These are phyloP conservation scores for Oceanodroma tethys DNA, from an alignment of 2,113 vertebrate genomes.

Conservation along the genomic window DNA sequence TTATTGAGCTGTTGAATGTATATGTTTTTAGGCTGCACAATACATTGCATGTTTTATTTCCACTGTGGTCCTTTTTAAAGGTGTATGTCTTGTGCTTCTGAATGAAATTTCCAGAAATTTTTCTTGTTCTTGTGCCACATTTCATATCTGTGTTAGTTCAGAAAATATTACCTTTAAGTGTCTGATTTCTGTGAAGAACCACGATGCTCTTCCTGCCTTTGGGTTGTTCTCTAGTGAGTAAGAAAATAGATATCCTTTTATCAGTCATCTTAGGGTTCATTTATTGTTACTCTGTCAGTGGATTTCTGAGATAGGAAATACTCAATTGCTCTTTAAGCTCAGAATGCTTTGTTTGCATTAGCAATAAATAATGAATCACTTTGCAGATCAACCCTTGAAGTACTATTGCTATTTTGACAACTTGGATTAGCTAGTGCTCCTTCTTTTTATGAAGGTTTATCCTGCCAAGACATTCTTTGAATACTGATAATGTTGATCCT, in stretches of 20 bases:
- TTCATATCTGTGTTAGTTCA: background rate
- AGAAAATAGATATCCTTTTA: background rate
- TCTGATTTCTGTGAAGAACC: background rate
- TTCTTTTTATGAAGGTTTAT: slow-evolving; percentile 81
- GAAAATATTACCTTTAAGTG: background rate
- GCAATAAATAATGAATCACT: slow-evolving; percentile 71
- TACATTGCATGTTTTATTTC: background rate
- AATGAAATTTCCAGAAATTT: background rate
- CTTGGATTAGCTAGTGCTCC: slow-evolving; percentile 78
- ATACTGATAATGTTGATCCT: slow-evolving; percentile 79
- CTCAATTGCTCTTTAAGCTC: background rate
- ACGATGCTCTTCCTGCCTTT: background rate
- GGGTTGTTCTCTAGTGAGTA: background rate
- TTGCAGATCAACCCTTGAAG: slow-evolving; percentile 66
- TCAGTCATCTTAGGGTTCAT: background rate
- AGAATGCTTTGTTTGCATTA: slow-evolving; percentile 48
- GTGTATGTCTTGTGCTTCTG: background rate
- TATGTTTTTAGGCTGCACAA: background rate
- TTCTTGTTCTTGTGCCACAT: background rate
- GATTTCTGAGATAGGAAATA: background rate
- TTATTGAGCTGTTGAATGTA: background rate
- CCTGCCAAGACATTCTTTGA: slow-evolving; percentile 81
- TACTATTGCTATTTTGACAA: slow-evolving; percentile 78
- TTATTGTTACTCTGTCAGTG: background rate
- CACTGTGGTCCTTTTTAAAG: background rate